These are phyloP conservation scores for Diaphora mendica DNA, from an alignment of 2,888 invertebrate species.

Conservation along the genomic window DNA sequence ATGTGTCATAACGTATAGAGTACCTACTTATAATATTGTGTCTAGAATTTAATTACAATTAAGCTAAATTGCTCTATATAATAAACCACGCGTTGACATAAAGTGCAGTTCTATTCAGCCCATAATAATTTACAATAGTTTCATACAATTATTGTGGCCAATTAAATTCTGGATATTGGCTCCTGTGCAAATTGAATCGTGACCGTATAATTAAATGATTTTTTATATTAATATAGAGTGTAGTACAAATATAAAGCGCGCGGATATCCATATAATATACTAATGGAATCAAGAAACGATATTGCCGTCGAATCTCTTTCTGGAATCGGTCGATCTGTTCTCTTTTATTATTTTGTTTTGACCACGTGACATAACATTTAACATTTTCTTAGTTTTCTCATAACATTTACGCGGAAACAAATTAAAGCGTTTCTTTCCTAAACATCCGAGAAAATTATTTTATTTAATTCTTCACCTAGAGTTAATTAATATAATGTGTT, in stretches of 20 bases:
- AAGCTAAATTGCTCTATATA: neutral
- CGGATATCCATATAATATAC: neutral
- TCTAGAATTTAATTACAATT: neutral
- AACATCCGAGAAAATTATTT: neutral
- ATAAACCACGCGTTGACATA: neutral
- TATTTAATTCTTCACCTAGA: no score
- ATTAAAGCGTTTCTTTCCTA: neutral
- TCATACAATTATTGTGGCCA: neutral
- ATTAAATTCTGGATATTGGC: neutral
- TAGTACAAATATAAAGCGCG: neutral
- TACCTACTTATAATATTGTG: neutral
- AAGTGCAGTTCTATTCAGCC: neutral
- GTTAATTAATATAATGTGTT: no score
- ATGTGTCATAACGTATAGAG: neutral
- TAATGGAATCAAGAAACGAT: no score
- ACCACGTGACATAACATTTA: no score
- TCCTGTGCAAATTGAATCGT: neutral
- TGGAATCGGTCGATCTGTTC: no score
- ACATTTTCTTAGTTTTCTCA: neutral
- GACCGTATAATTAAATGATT: neutral
- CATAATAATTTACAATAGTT: neutral
- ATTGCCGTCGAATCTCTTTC: no score
- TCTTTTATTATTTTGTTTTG: no score
- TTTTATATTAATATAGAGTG: neutral
- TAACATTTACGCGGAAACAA: no score